A percentile compares a stretch with the other conserved stretches of the same genome.
These are phyloP conservation scores for Lepidochrysops patricia DNA, from an alignment of 2,888 invertebrate genomes.

Conservation along the genomic window DNA sequence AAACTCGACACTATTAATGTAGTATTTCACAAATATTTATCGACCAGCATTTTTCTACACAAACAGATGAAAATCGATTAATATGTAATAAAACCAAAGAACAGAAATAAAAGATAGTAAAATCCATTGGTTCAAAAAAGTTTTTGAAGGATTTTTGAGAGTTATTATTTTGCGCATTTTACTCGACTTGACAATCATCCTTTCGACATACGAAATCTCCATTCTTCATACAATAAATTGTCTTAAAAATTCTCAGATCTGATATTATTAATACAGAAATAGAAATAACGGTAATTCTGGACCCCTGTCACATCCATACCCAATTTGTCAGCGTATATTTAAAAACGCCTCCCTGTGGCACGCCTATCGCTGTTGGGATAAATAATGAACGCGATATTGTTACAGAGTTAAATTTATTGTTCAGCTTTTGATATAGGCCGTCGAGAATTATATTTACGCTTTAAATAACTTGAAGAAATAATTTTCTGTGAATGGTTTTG, in stretches of 20 bases:
- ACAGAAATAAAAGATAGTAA: not conserved
- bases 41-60: too few relatives aligned
- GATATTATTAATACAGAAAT: not conserved
- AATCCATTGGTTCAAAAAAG: not conserved
- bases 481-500: not conserved
- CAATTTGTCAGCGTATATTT: slow-evolving; percentile 28
- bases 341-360: slow-evolving; percentile 21
- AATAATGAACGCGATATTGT: slow-evolving; percentile 13
- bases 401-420: slow-evolving; percentile 4
- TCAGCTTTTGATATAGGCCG: not conserved
- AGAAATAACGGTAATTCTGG: slow-evolving; percentile 6
- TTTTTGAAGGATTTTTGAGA: too few relatives aligned
- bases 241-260: too few relatives aligned
- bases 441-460: slow-evolving; percentile 2
- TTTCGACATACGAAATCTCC: too few relatives aligned
- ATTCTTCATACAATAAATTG: too few relatives aligned
- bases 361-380: slow-evolving; percentile 18
- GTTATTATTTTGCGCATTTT: too few relatives aligned
- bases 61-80: not conserved
- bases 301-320: slow-evolving; percentile 27
- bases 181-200: too few relatives aligned
- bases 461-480: not conserved
- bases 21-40: too few relatives aligned
- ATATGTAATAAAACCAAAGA: not conserved
- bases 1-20: not conserved